Base-by-base conservation (phyloP, 2,113 vertebrate genomes). In the Caretta caretta region DNA sequence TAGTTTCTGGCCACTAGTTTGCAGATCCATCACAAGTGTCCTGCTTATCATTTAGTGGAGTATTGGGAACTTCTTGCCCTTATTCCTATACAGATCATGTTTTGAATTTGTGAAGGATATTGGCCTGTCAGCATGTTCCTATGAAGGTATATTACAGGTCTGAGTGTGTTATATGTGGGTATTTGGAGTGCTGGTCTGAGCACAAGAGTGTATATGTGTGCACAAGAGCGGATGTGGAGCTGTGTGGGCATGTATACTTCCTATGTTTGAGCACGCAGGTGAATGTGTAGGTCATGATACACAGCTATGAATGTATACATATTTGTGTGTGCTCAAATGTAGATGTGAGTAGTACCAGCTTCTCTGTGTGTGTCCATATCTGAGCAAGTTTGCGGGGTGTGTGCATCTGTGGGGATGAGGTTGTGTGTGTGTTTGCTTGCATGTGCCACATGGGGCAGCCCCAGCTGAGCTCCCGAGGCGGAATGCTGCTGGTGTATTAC, bases 321-420 rank as follows among this genome's bases (percentile, higher is more conserved):
- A 38, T 62, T 22, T 59, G 1, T 8, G 4, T 1, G 5, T 22
- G 65, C 17, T 22, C n/a, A 38, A 38, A 72, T 20, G n/a, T n/a
- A 38, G 62, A 19, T 69, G 14, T 4, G 62, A 48, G 0, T 0
- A 24, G 16, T 6, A 0, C 11, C 1, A 2, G 19, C 27, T 42
- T 0, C 75, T 87, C 1, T 0, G 1, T 17, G 50, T 2, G 19
- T 0, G 78, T 90, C 92, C 94, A 90, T 93, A 92, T 93, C 88
- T 85, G 24, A 0, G 2, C 38, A 35, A 7, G 6, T 31, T 16
- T 62, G 59, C 3, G 6, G 59, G 12, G 5, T 31, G 59, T 31
- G 13, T 59, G 27, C 27, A 29, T 14, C 57, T 59, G 57, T 12
- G 57, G 27, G 12, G 27, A 27, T 29, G 57, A 59, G 57, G 14